Percentiles rank a stretch among this genome's conserved stretches.
phyloP scores from a whole-genome alignment of 2,888 invertebrate genomes.

The Epinotia nisella region DNA sequence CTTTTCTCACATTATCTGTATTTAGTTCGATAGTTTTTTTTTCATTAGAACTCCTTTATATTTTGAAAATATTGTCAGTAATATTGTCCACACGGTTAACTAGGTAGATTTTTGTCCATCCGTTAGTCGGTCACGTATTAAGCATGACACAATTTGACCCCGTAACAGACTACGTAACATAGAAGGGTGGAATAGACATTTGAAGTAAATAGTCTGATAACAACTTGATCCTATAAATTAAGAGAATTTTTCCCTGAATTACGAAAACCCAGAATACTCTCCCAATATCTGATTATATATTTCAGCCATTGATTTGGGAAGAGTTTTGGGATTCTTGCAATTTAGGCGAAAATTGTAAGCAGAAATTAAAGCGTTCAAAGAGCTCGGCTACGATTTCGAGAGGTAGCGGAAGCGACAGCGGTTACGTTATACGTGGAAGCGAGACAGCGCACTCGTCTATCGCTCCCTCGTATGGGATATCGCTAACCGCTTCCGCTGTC shows the following conservation, averaged over 20 bases:
- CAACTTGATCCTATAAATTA: conserved; percentile 18
- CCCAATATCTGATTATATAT: neutral
- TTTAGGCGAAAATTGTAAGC: neutral
- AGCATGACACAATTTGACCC: conserved; percentile 36
- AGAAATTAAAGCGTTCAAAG: neutral
- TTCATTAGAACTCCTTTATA: neutral
- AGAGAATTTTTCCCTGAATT: neutral
- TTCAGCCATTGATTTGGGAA: neutral
- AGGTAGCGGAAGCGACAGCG: neutral
- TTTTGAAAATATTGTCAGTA: conserved; percentile 25
- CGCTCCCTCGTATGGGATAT: neutral
- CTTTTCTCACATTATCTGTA: no score
- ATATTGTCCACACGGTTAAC: conserved; percentile 22
- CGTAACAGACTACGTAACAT: conserved; percentile 36
- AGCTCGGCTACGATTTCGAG: neutral
- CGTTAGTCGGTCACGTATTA: conserved; percentile 34
- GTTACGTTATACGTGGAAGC: neutral
- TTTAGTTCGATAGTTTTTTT: neutral
- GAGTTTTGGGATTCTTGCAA: conserved; percentile 6
- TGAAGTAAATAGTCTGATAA: conserved; percentile 35
- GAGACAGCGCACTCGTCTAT: neutral
- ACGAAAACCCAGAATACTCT: neutral
- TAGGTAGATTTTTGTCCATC: conserved; percentile 31
- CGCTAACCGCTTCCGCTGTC: no score
- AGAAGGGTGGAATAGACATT: conserved; percentile 40